Percentiles rank a stretch among this genome's conserved stretches.
Conservation (phyloP, 64 coral and sea anemone genomes). For the Astreopora myriophthalma region DNA sequence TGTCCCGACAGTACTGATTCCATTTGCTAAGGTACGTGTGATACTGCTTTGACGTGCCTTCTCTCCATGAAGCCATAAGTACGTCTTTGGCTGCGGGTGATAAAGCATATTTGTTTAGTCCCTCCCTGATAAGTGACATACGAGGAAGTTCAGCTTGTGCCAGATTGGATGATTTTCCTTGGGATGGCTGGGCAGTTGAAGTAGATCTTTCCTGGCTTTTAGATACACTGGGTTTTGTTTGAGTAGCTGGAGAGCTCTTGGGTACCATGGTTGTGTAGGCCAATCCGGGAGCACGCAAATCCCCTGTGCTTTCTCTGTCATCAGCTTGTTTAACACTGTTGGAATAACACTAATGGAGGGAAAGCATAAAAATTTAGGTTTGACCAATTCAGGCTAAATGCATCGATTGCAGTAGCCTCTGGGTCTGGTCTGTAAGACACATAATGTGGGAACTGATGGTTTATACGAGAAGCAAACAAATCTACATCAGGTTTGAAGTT, state of each 20-base stretch:
- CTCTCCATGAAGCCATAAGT: neutral
- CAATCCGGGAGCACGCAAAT: neutral
- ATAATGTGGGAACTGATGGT: neutral
- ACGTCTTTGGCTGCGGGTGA: neutral
- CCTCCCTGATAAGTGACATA: neutral
- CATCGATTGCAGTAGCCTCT: slow-evolving; percentile 27
- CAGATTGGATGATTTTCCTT: neutral
- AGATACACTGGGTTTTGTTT: neutral
- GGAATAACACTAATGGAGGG: slow-evolving; percentile 24
- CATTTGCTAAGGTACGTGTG: neutral
- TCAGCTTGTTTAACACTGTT: slow-evolving; percentile 3
- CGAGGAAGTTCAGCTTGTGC: neutral
- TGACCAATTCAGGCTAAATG: neutral
- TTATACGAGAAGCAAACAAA: slow-evolving; percentile 50
- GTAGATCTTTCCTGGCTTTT: neutral
- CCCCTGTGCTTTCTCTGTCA: neutral
- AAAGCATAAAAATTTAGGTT: slow-evolving; percentile 22
- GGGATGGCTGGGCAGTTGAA: too few relatives aligned
- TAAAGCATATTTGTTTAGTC: neutral
- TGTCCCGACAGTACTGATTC: neutral
- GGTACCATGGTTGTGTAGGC: neutral
- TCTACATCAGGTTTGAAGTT: slow-evolving; percentile 4
- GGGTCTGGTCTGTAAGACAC: slow-evolving; percentile 47
- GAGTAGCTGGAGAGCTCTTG: neutral
- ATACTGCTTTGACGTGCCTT: neutral